Evolutionary conservation across 2,113 vertebrate species (phyloP), one percentile per base, ranked within the genome.

Genomic region (Buteo buteo): DNA sequence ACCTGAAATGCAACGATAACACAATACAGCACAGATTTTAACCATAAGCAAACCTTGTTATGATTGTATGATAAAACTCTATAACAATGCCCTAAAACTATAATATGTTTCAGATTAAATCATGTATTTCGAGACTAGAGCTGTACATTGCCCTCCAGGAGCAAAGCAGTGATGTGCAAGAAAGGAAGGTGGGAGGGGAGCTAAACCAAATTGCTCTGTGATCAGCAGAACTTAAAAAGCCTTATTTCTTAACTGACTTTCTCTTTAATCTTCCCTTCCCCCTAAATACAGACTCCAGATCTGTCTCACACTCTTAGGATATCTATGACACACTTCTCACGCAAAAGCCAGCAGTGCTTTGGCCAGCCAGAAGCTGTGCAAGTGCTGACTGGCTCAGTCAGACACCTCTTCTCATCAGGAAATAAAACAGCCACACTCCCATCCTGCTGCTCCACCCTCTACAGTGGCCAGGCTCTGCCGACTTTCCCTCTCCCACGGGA

Each of bases 391-490:
- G 29, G n/a, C 44, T 91, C 83, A 40, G 44, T 16, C 52, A 29
- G 29, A 38, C 57, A 42, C 25, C n/a, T 88, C 34, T 84, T 45
- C 65, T 66, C 55, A 40, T 15, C 61, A 85, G 45, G 42, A 87
- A 81, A 73, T 8, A 18, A 11, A 78, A 66, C 20, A 70, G 73
- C 8, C 38, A 42, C 0, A 1, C 14, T 77, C 54, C 29, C 36
- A 62, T 14, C 32, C 58, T 61, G 29, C 17, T 55, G 29, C 36
- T 81, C 58, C 49, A 72, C 29, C 16, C 10, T 49, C 57, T 25
- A 0, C 0, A 8, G 61, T 4, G 36, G n/a, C n/a, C 52, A 86
- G 26, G 54, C 17, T 83, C 64, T 3, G 0, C 16, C 4, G 7
- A 44, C 32, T 78, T 73, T 65, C 49, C 59, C 52, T 50, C 24